Evolutionary conservation across 1,140 invertebrate species (phyloP).

Genomic region (Holotrichia oblita): DNA sequence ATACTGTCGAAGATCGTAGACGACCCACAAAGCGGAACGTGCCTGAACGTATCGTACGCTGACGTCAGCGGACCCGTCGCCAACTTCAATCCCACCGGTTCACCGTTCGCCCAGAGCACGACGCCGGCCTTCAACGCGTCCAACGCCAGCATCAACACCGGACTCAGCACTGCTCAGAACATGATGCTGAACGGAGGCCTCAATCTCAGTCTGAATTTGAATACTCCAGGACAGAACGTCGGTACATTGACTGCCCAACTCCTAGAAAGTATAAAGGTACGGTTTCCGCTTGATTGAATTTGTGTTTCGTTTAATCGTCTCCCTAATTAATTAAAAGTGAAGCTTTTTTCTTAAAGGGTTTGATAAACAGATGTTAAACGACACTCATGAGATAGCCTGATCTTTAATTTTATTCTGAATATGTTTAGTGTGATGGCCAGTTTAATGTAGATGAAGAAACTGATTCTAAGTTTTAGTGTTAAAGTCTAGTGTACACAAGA

Average conservation of each 20-base stretch:
- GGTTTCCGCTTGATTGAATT: neutral
- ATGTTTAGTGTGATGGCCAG: too few species aligned
- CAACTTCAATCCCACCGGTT: slow-evolving; percentile 96
- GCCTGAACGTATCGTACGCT: slow-evolving; percentile 95
- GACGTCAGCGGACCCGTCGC: slow-evolving; percentile 94
- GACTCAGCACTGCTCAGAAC: slow-evolving; percentile 63
- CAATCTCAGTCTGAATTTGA: slow-evolving; percentile 83
- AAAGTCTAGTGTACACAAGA: too few species aligned
- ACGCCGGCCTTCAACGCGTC: slow-evolving; percentile 66
- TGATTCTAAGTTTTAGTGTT: too few species aligned
- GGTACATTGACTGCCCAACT: slow-evolving; percentile 80
- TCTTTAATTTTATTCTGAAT: too few species aligned
- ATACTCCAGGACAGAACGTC: slow-evolving; percentile 76
- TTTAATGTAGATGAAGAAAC: too few species aligned
- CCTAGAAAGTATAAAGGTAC: slow-evolving; percentile 85
- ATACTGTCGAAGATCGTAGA: slow-evolving; percentile 97
- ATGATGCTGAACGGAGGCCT: slow-evolving; percentile 72
- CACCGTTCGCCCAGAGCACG: slow-evolving; percentile 85
- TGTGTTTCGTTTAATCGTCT: too few species aligned
- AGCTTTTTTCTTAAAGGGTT: too few species aligned
- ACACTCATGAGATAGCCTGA: too few species aligned
- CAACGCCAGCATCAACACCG: slow-evolving; percentile 70
- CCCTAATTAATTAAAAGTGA: too few species aligned
- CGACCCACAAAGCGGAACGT: slow-evolving; percentile 96
- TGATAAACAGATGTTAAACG: too few species aligned